Evolutionary conservation across 1,140 invertebrate genomes (phyloP).

Genomic region (Polypedilum vanderplanki): DNA sequence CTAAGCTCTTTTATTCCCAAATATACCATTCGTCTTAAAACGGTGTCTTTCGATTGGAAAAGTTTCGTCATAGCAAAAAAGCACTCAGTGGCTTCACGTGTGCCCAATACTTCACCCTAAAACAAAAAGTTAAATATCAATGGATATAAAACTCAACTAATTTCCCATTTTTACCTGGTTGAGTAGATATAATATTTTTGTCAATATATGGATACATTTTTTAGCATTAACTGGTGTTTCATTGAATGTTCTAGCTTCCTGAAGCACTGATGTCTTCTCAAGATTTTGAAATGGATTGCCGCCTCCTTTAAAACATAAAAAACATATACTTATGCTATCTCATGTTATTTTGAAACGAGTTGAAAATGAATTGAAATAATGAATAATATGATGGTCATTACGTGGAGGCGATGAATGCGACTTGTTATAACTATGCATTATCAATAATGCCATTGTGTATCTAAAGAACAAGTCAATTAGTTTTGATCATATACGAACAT

Average conservation of each 20-base stretch:
- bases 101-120: slow-evolving; percentile 80
- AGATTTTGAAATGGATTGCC: slow-evolving; percentile 87
- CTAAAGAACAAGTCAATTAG: neutral
- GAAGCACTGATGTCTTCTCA: slow-evolving; percentile 93
- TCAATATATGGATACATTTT: slow-evolving; percentile 93
- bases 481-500: neutral
- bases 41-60: slow-evolving; percentile 95
- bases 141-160: neutral
- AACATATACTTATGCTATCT: neutral
- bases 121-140: slow-evolving; percentile 30
- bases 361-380: neutral
- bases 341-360: neutral
- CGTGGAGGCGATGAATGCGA: neutral
- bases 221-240: slow-evolving; percentile 93
- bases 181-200: slow-evolving; percentile 92
- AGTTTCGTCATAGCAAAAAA: slow-evolving; percentile 99
- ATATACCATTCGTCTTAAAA: slow-evolving; percentile 90
- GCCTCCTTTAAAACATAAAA: slow-evolving; percentile 45
- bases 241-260: slow-evolving; percentile 95
- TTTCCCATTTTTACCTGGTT: slow-evolving; percentile 61
- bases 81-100: slow-evolving; percentile 93
- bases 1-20: slow-evolving; percentile 96
- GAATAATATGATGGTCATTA: neutral
- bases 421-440: slow-evolving; percentile 9
- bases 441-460: neutral